Percentiles rank a stretch among this genome's conserved stretches.
Conservation (phyloP, 2,797 vertebrate genomes). For the Furcifer pardalis region DNA sequence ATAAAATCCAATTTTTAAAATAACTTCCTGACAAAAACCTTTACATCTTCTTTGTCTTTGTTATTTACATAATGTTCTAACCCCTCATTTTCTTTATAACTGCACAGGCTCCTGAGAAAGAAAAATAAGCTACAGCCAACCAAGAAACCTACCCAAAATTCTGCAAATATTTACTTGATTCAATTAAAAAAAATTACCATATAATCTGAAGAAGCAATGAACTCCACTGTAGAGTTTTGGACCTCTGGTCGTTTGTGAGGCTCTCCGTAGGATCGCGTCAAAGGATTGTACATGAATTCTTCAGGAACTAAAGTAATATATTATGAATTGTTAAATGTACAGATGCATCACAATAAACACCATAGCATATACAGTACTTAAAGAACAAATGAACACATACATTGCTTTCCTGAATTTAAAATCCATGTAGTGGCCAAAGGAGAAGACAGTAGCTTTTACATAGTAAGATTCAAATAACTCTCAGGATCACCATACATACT, state of each 20-base stretch:
- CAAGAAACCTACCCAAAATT: no score
- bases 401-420: neutral
- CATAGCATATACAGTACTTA: neutral
- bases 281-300: conserved; percentile 98
- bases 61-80: neutral
- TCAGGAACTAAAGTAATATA: conserved; percentile 86
- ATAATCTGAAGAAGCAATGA: conserved; percentile 97
- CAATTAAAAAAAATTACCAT: conserved; percentile 82
- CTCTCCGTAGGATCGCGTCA: conserved; percentile 94
- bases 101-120: neutral
- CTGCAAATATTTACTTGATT: neutral
- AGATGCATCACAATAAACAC: neutral
- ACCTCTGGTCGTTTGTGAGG: conserved; percentile 97
- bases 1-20: conserved; percentile 33
- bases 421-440: neutral
- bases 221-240: conserved; percentile 95
- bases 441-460: neutral
- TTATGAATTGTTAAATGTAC: conserved; percentile 28
- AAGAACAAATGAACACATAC: neutral
- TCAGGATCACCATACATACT: neutral
- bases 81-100: neutral
- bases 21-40: neutral
- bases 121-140: neutral
- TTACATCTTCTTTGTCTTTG: neutral
- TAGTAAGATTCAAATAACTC: neutral